A percentile compares a stretch with the other conserved stretches of the same genome.
phyloP scores from a whole-genome alignment of 2,113 vertebrate genomes.

The Thinocorus orbignyianus region DNA sequence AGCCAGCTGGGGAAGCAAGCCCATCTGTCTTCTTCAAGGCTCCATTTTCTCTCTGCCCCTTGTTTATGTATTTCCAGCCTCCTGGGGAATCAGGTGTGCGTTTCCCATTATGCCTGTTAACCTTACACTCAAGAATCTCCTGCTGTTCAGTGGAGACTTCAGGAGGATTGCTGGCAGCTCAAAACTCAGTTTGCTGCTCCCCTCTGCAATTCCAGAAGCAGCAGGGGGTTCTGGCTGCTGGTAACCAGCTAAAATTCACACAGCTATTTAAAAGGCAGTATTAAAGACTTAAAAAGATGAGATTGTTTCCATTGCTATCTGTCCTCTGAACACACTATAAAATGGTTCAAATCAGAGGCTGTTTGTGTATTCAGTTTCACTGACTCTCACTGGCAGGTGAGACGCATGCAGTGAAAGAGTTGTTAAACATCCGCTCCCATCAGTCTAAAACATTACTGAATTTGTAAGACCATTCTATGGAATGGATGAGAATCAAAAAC shows the following conservation, averaged over 20 bases:
- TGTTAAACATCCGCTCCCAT: not conserved
- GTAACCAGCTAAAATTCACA: slow-evolving; percentile 13
- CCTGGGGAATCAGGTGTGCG: not conserved
- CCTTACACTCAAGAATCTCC: not conserved
- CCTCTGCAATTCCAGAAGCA: slow-evolving; percentile 33
- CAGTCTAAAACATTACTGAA: not conserved
- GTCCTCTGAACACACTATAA: not conserved
- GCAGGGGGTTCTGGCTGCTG: not conserved
- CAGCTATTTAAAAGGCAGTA: slow-evolving; percentile 15
- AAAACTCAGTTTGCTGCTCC: slow-evolving; percentile 4
- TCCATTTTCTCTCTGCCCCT: not conserved
- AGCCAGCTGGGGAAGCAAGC: not conserved
- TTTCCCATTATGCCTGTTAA: not conserved
- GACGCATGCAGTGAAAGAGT: not conserved
- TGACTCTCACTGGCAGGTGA: not conserved
- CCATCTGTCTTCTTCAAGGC: not conserved
- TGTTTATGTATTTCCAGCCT: not conserved
- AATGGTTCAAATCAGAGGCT: not conserved
- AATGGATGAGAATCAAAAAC: not conserved
- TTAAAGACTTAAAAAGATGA: not conserved
- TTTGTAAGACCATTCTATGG: not conserved
- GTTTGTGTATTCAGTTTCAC: not conserved
- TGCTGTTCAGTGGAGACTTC: slow-evolving; percentile 21
- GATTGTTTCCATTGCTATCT: not conserved
- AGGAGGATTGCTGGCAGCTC: slow-evolving; percentile 11